phyloP scores from a whole-genome alignment of 2,113 vertebrate species.

The Micromys minutus region DNA sequence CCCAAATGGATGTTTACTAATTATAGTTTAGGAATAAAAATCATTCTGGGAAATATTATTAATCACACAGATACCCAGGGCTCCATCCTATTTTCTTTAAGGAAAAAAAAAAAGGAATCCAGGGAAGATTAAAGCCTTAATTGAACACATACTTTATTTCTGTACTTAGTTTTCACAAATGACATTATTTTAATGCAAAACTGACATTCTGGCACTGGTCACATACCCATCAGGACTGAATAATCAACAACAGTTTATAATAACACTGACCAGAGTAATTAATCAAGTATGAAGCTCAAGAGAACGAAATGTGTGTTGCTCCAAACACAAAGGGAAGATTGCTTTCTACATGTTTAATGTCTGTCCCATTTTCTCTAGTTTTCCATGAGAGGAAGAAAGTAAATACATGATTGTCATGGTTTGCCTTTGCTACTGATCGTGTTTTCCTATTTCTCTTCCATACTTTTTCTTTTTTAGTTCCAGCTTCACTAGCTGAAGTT shows the following conservation, averaged over 20 bases:
- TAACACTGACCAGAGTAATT: conserved; percentile 78
- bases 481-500: background rate
- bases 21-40: conserved; percentile 78
- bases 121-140: conserved; percentile 86
- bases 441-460: background rate
- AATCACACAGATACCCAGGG: conserved; percentile 80
- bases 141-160: conserved; percentile 88
- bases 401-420: background rate
- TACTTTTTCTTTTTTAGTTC: background rate
- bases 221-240: conserved; percentile 84
- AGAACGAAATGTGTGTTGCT: conserved; percentile 63
- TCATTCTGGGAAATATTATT: conserved; percentile 84
- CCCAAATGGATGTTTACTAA: conserved; percentile 84
- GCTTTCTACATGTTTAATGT: conserved; percentile 49
- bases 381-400: conserved; percentile 6
- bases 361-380: background rate
- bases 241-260: conserved; percentile 86
- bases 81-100: conserved; percentile 45
- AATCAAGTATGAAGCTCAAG: conserved; percentile 78
- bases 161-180: conserved; percentile 86
- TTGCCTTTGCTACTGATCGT: background rate
- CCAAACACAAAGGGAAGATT: conserved; percentile 22
- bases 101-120: conserved; percentile 76
- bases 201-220: conserved; percentile 82
- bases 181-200: conserved; percentile 86